Conservation (phyloP, 2,113 vertebrate genomes). For the human (Homo sapiens) region DNA sequence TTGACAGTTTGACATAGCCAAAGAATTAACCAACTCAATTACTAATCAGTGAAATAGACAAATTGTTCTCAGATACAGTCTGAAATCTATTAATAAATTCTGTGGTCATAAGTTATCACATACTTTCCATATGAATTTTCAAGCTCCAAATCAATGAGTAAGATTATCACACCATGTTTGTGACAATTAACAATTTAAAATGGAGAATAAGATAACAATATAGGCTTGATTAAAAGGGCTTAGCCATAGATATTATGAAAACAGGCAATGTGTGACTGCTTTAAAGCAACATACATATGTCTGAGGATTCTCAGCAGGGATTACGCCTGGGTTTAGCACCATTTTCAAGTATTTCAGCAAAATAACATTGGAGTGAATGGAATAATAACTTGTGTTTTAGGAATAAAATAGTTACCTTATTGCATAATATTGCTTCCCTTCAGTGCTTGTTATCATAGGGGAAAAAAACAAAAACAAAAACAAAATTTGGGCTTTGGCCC, state of each 20-base stretch:
- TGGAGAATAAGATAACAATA: neutral
- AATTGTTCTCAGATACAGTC: neutral
- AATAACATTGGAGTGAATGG: neutral
- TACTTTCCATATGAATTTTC: neutral
- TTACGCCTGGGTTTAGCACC: neutral
- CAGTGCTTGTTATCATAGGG: neutral
- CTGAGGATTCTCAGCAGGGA: neutral
- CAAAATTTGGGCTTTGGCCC: neutral
- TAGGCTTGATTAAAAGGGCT: neutral
- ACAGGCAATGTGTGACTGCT: neutral
- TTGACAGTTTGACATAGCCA: neutral
- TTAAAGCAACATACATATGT: neutral
- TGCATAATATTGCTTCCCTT: neutral
- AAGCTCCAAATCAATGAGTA: neutral
- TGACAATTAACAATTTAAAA: neutral
- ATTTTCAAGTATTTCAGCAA: slow-evolving; percentile 7
- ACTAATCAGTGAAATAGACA: neutral
- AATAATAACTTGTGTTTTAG: slow-evolving; percentile 2
- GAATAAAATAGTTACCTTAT: neutral
- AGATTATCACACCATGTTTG: neutral
- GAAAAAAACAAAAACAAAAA: neutral
- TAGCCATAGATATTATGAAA: neutral
- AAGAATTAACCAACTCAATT: neutral
- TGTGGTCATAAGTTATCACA: neutral
- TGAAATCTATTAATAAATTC: neutral